phyloP scores from a whole-genome alignment of 2,888 invertebrate genomes.

The Pseudoips prasinana region DNA sequence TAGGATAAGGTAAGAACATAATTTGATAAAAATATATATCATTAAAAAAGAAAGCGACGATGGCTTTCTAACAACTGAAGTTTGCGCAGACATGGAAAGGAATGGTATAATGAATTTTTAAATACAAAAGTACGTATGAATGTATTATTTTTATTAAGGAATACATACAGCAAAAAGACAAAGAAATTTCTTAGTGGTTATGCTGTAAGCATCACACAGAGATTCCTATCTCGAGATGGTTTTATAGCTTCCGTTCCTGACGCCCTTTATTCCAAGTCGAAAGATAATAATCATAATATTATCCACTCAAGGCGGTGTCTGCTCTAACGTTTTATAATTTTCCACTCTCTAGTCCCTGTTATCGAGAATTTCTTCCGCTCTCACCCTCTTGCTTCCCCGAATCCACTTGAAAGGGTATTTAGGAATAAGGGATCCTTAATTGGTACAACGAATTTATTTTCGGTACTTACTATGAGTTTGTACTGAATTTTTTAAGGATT shows the following conservation, averaged over 20 bases:
- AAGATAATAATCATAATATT: conserved; percentile 53
- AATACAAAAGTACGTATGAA: too few species aligned
- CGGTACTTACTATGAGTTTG: conserved; percentile 54
- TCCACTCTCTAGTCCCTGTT: conserved; percentile 68
- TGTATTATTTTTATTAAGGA: too few species aligned
- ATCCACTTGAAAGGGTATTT: conserved; percentile 73
- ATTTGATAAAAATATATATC: too few species aligned
- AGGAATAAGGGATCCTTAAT: conserved; percentile 73
- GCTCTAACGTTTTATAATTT: conserved; percentile 69
- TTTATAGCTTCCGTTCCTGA: too few species aligned
- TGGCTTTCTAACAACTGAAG: too few species aligned
- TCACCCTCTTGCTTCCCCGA: conserved; percentile 68
- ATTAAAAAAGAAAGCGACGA: too few species aligned
- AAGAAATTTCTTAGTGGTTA: too few species aligned
- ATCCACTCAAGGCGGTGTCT: conserved; percentile 54
- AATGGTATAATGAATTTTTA: too few species aligned
- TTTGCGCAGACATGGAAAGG: too few species aligned
- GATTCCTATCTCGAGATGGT: background rate
- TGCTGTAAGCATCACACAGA: background rate
- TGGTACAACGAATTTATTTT: conserved; percentile 70
- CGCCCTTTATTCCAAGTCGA: conserved; percentile 36
- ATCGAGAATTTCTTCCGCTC: conserved; percentile 74
- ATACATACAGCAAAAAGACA: too few species aligned
- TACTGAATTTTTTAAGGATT: conserved; percentile 1
- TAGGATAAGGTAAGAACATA: too few species aligned